Evolutionary conservation across 2,113 vertebrate genomes (phyloP).

Genomic region (Anas platyrhynchos): DNA sequence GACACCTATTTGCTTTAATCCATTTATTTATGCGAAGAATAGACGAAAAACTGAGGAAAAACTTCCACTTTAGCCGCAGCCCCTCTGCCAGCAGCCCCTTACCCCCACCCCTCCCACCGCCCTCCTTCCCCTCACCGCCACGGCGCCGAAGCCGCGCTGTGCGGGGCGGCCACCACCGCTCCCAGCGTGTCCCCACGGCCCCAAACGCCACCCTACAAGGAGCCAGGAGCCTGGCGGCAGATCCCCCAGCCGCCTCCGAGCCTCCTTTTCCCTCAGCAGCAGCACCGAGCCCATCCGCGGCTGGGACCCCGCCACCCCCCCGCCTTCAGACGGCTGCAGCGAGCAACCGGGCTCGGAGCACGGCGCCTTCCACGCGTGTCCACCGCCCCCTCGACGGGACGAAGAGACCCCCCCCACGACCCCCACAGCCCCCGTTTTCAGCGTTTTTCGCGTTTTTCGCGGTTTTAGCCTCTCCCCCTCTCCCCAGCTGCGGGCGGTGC

Average conservation of each 20-base stretch:
- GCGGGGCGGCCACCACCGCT: not conserved
- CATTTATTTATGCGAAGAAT: not conserved
- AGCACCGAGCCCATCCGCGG: too few relatives aligned
- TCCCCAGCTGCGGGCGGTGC: not conserved
- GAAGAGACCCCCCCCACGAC: not conserved
- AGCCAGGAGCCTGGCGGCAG: not conserved
- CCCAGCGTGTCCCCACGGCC: not conserved
- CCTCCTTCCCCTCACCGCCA: not conserved
- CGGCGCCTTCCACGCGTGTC: too few relatives aligned
- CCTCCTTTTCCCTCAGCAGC: too few relatives aligned
- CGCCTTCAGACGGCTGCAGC: not conserved
- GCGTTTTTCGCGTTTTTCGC: too few relatives aligned
- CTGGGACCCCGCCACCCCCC: not conserved
- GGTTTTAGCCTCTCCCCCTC: not conserved
- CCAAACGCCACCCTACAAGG: too few relatives aligned
- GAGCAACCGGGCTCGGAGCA: too few relatives aligned
- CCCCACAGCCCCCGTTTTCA: too few relatives aligned
- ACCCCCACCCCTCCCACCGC: rapidly evolving
- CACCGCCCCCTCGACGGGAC: not conserved
- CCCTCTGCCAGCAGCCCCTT: not conserved
- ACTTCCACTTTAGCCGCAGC: not conserved
- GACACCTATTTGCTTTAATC: not conserved
- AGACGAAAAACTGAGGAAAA: not conserved
- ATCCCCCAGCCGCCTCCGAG: too few relatives aligned
- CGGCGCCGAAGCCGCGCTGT: not conserved